A percentile compares a stretch with the other conserved stretches of the same genome.
Evolutionary conservation across 2,113 vertebrate species (phyloP).

Genomic region (Probosciger aterrimus): DNA sequence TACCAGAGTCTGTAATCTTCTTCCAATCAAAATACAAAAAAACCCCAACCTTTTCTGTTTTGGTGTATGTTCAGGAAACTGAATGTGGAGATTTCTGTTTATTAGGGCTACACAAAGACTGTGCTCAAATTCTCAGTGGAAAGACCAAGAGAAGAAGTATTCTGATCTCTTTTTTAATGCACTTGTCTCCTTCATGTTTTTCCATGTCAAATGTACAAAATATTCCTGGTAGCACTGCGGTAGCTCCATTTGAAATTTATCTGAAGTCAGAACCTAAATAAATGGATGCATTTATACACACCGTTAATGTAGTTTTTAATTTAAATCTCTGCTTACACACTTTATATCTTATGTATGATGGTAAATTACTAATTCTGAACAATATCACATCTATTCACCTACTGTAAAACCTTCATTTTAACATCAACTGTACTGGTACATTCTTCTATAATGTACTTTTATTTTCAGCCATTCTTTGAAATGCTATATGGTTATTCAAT

Average conservation of each 20-base stretch:
- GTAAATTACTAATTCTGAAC: not conserved
- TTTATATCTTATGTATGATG: not conserved
- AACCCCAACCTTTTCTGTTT: not conserved
- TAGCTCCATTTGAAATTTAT: not conserved
- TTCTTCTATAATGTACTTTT: not conserved
- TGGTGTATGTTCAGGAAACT: not conserved
- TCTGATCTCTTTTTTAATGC: not conserved
- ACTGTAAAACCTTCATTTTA: not conserved
- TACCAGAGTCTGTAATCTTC: not conserved
- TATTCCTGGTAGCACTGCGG: not conserved
- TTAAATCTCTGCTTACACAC: not conserved
- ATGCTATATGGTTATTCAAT: not conserved
- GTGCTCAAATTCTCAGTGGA: not conserved
- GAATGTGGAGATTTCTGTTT: not conserved
- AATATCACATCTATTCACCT: not conserved
- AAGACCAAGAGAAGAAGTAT: not conserved
- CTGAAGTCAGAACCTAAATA: not conserved
- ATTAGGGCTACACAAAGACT: not conserved
- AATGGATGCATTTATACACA: not conserved
- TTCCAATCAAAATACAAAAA: not conserved
- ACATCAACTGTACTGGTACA: not conserved
- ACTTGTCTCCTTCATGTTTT: not conserved
- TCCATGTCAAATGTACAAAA: not conserved
- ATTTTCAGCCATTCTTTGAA: conserved; percentile 37
- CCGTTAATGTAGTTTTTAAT: not conserved